Conservation (phyloP, 2,113 vertebrate species). For the Rhinoptilus africanus region DNA sequence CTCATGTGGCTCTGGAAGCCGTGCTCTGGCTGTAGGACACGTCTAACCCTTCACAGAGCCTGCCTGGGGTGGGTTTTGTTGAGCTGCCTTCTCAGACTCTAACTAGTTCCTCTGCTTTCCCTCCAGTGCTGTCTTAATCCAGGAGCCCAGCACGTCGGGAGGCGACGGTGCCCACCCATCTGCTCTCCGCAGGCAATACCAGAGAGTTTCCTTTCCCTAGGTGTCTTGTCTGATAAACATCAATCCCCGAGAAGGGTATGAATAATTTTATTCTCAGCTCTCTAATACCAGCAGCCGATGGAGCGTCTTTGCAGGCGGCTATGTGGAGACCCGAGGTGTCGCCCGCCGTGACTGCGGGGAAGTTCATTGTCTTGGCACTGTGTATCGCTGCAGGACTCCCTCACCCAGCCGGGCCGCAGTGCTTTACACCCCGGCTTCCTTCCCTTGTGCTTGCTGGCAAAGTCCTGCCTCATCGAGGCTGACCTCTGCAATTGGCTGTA, state of each 20-base stretch:
- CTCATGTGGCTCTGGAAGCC: background rate
- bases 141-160: accelerated
- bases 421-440: accelerated
- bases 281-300: background rate
- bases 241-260: background rate
- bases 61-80: background rate
- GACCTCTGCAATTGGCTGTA: background rate
- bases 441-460: background rate
- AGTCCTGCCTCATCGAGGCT: background rate
- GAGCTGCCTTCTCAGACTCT: background rate
- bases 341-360: accelerated
- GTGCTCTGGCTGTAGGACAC: background rate
- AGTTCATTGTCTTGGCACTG: accelerated
- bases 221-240: background rate
- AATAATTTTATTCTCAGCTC: background rate
- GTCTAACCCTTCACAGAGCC: background rate
- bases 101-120: background rate
- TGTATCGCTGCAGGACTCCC: accelerated
- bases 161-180: background rate
- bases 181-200: background rate
- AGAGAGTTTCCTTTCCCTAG: background rate
- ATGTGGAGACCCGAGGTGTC: background rate
- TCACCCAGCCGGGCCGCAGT: background rate
- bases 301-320: background rate
- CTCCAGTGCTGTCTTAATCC: background rate